Percentiles rank a stretch among this genome's conserved stretches.
Evolutionary conservation across 30 jellyfish, hydroid and myxozoan species (phyloP).

Genomic region (Pseudorhiza aurosa): DNA sequence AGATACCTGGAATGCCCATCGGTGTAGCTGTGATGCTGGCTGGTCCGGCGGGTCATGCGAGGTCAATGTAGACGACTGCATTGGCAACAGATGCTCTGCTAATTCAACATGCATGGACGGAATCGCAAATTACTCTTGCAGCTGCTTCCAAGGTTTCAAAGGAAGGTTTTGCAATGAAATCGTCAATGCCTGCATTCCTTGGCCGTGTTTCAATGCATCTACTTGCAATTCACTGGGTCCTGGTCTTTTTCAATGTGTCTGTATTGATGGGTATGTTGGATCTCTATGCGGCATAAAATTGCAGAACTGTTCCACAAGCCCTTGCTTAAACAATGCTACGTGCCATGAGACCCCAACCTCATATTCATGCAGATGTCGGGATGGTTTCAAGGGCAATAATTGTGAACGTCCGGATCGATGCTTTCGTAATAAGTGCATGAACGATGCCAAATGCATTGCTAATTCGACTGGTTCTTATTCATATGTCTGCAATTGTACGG

Average conservation of each 20-base stretch:
- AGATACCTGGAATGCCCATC: conserved; percentile 36
- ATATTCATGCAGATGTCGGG: conserved; percentile 31
- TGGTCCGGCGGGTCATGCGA: conserved; percentile 77
- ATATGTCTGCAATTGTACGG: conserved; percentile 49
- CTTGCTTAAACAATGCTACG: conserved; percentile 40
- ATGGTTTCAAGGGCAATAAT: conserved; percentile 35
- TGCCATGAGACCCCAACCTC: conserved; percentile 50
- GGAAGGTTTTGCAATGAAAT: conserved; percentile 49
- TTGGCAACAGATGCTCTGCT: conserved; percentile 17
- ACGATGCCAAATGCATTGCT: conserved; percentile 35
- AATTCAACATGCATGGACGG: conserved; percentile 74
- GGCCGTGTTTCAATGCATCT: conserved; percentile 38
- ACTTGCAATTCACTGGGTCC: conserved; percentile 28
- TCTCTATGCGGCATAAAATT: conserved; percentile 23
- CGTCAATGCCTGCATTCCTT: conserved; percentile 32
- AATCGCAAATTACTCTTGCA: conserved; percentile 47
- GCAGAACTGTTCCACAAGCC: conserved; percentile 46
- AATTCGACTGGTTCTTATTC: not conserved
- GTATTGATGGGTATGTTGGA: conserved; percentile 54
- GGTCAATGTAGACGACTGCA: conserved; percentile 60
- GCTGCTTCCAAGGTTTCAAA: conserved; percentile 59
- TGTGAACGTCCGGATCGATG: conserved; percentile 32
- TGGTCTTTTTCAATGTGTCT: conserved; percentile 29
- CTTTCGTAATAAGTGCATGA: conserved; percentile 26
- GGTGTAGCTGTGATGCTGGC: conserved; percentile 66